Base-by-base conservation (phyloP, 2,888 invertebrate genomes). In the Yponomeuta evonymella region DNA sequence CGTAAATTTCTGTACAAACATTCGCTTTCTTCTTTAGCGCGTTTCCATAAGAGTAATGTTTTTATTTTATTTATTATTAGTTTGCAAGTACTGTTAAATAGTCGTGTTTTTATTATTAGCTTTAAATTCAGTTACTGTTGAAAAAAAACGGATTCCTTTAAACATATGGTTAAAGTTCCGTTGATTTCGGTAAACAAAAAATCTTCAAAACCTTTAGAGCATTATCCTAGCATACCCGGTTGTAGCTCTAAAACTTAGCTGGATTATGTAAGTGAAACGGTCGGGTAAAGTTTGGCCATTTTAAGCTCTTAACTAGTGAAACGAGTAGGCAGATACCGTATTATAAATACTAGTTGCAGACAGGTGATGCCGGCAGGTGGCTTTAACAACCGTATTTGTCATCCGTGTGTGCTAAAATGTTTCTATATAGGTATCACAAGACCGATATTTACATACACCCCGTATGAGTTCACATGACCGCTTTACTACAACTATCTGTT, bases 321-420 rank as follows among this genome's bases (percentile, higher is more conserved):
- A 71, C 58, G 58, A 67, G 62, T 66, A 65, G n/a, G 43, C 63
- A 51, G 66, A 58, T 71, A 69, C 48, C 63, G 64, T 64, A 71
- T 68, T 64, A 65, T 74, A 76, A 74, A 72, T 51, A 73, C 70
- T 72, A 74, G 74, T 79, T 81, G 83, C 81, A 83, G 84, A 81
- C 83, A 83, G 84, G 83, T 82, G 83, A 81, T 78, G 81, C 75
- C 74, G 79, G 81, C 89, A 88, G 87, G 88, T 89, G 89, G 82
- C 78, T 81, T 85, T 89, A 86, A 89, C 86, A 84, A 81, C 84
- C 83, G 75, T 85, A 88, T 89, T 88, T 89, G 85, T 88, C 87
- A 89, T 86, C 79, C 83, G 81, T 79, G 82, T 79, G 80, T 81
- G 81, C 82, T 81, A 77, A 82, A 87, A 86, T 83, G 85, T 82